Percentiles rank a stretch among this genome's conserved stretches.
These are phyloP conservation scores for Crossaster papposus DNA, from an alignment of 53 echinoderm and acorn worm species.

Conservation along the genomic window DNA sequence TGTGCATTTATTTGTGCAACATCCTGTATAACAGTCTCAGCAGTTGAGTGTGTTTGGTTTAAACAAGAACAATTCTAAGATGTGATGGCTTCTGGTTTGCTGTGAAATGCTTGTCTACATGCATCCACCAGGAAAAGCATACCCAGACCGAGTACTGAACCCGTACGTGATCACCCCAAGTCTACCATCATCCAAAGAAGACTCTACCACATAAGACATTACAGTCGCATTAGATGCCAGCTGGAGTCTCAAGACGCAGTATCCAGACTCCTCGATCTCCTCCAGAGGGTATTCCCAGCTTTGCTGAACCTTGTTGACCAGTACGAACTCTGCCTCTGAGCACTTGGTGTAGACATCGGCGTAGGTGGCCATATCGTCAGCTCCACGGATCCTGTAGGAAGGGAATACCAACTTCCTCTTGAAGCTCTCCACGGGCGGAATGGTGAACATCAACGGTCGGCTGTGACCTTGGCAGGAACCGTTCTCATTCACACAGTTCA, in stretches of 20 bases:
- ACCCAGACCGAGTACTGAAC: constrained; percentile 44
- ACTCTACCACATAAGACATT: constrained; percentile 40
- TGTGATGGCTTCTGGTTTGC: too few relatives aligned
- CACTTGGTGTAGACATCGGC: constrained; percentile 53
- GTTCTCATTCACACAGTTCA: constrained; percentile 19
- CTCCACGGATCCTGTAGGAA: constrained; percentile 31
- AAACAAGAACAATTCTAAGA: too few relatives aligned
- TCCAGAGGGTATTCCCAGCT: not conserved
- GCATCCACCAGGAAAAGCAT: constrained; percentile 45
- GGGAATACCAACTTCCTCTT: constrained; percentile 27
- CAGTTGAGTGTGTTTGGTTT: too few relatives aligned
- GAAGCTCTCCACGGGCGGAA: constrained; percentile 38
- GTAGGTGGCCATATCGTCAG: constrained; percentile 19
- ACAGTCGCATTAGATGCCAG: not conserved
- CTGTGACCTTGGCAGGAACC: constrained; percentile 24
- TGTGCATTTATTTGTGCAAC: too few relatives aligned
- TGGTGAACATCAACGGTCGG: constrained; percentile 30
- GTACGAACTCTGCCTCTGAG: constrained; percentile 6
- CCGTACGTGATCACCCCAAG: constrained; percentile 52
- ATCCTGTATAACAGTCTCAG: too few relatives aligned
- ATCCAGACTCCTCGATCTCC: constrained; percentile 27
- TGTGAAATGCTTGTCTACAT: not conserved
- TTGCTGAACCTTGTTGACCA: constrained; percentile 13
- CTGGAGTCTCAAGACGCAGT: constrained; percentile 51
- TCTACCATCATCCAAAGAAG: constrained; percentile 1